Conservation (phyloP, 2,113 vertebrate genomes). For the Xenopus borealis region DNA sequence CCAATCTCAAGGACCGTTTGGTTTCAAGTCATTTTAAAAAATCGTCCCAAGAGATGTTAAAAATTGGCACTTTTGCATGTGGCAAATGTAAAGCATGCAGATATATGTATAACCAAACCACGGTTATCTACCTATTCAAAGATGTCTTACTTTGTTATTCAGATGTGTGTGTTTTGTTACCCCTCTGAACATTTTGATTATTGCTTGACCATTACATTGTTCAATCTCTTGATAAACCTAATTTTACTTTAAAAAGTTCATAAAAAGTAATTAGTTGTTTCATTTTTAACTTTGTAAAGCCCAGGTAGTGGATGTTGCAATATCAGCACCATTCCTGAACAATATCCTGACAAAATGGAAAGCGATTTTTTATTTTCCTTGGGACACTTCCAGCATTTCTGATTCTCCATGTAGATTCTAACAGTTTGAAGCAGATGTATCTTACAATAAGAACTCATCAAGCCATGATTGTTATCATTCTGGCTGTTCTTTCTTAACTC, state of each 20-base stretch:
- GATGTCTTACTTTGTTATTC: too few species aligned
- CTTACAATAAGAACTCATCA: constrained; percentile 63
- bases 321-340: constrained; percentile 63
- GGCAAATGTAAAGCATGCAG: too few species aligned
- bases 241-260: constrained; percentile 23
- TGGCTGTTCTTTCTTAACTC: constrained; percentile 51
- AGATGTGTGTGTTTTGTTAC: too few species aligned
- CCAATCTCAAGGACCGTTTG: too few species aligned
- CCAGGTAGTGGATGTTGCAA: constrained; percentile 53
- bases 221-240: constrained; percentile 14
- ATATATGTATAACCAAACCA: too few species aligned
- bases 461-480: constrained; percentile 51
- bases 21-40: too few species aligned
- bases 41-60: too few species aligned
- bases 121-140: too few species aligned
- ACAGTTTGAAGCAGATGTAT: constrained; percentile 59
- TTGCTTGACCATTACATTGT: neutral
- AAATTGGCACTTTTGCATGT: too few species aligned
- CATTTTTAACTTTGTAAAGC: constrained; percentile 17
- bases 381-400: constrained; percentile 58
- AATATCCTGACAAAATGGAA: constrained; percentile 58
- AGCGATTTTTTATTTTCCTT: constrained; percentile 61
- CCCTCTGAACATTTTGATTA: too few species aligned
- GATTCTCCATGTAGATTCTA: constrained; percentile 60
- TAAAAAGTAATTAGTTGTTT: constrained; percentile 42